Evolutionary conservation across 92 coral and sea anemone genomes (phyloP), one percentile per base, ranked within the genome.

Genomic region (Umimayanthus kanabou): DNA sequence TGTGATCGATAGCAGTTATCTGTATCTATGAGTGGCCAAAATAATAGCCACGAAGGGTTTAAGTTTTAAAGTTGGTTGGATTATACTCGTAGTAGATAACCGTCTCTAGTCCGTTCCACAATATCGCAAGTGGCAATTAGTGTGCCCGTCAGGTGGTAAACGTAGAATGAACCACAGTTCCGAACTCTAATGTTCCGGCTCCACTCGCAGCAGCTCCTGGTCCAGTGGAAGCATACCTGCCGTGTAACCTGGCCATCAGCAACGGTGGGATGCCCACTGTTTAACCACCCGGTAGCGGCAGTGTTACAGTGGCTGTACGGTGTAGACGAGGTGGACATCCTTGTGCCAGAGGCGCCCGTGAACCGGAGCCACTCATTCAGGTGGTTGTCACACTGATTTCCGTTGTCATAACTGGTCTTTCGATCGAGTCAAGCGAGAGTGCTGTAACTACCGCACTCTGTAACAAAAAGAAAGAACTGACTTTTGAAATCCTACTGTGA

Each of bases 401-500:
- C n/a, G n/a, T n/a, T n/a, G 16, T 18, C 82, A 78, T 45, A 78
- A 78, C 66, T 78, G 2, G 20, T 7, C 65, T 78, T 78, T 2
- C 82, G 82, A n/a, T 78, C 82, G 42, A 5, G 8, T 14, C 18
- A 69, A 5, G 67, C 6, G 23, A 76, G 55, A 76, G 26, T 76
- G 26, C 55, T 76, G 80, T 76, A 76, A 22, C 18, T 76, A 15
- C 9, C 9, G 55, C 80, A 76, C 55, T 76, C 80, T 76, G 28
- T 39, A 76, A 16, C 3, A 76, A 72, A 23, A n/a, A 29, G 18
- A 11, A 18, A 55, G 8, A 2, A 55, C 0, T 33, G 37, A 33
- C 37, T 33, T 33, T 33, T 33, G 2, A 33, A 33, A 33, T 0
- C 2, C 2, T 33, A 0, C 37, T 33, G 2, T 2, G 37, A 33